Evolutionary conservation across 2,113 vertebrate species (phyloP), one percentile per base, ranked within the genome.

Genomic region (Cyphotilapia sp.): DNA sequence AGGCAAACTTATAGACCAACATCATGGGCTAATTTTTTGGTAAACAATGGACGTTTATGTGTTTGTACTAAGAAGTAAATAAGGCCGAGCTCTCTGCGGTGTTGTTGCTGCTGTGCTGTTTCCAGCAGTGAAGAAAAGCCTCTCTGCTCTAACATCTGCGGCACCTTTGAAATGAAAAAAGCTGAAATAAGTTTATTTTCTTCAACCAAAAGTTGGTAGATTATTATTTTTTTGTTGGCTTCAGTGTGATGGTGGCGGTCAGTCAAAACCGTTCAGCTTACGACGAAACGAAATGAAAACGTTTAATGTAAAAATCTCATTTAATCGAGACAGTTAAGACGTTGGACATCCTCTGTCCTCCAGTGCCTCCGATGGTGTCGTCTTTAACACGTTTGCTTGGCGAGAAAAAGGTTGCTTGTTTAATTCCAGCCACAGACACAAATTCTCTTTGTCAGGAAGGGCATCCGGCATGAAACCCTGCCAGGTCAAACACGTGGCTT

Each of bases 231-330:
- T 17, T 74, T 27, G 22, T 27, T 24, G 5, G 14, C 13, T 45
- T 74, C 69, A 45, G 10, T 2, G 17, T 31, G 74, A 78, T 2
- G 10, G 61, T 3, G 7, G 9, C 0, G 4, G 16, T 31, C 45
- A 78, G 45, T 33, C 45, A 49, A 51, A 78, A 51, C 7, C 40
- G 0, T 49, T 76, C 24, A 5, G 40, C 14, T 31, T 27, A 49
- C 2, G 9, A 12, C 1, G 0, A 29, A 47, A 47, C 0, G 0
- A 47, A 45, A 11, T 0, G 5, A 29, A 78, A 12, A 31, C 0
- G 2, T 49, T 49, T 76, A 49, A 31, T 49, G 71, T 29, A 76
- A 76, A 66, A 66, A 1, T 38, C 19, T 66, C 0, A 22, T 38
- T 8, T 38, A 12, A 38, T 66, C 10, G 33, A 66, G 33, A 66